Evolutionary conservation across 2,888 invertebrate species (phyloP), one percentile per base, ranked within the genome.

Genomic region (Drosophila borborema): DNA sequence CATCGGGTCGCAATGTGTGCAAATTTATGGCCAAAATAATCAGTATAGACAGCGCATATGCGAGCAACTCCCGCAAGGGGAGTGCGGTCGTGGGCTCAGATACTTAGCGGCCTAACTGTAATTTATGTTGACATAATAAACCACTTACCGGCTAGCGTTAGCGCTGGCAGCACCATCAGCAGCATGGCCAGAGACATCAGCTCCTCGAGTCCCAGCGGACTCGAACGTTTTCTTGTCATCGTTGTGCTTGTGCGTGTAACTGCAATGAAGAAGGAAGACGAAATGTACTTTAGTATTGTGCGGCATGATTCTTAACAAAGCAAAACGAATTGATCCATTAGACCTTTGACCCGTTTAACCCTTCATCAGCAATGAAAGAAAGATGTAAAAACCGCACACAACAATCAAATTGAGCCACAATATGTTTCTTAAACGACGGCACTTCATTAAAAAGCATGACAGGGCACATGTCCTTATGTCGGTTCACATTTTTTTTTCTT

Each of bases 121-220:
- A 87, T 87, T 90, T 83, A 90, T 88, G 88, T 80, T 88, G 90
- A 89, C 87, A 89, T 87, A 83, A 89, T 82, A 86, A 85, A 86
- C 81, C 81, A 92, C 92, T 92, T 91, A 92, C 92, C 92, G 82
- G 92, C 91, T 91, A 91, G 91, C 79, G 91, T 82, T 83, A 92
- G 62, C 49, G 84, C 71, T 68, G 80, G 81, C 78, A 78, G 80
- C 80, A 77, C 55, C 77, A 89, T 73, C 72, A 86, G 73, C 66
- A 79, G 70, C 62, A 89, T 69, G 80, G 89, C 80, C 82, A 89
- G 77, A 81, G 90, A 86, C 81, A 90, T 82, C 83, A 91, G 86
- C 87, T 91, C 85, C 89, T 92, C 92, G 92, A 92, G 92, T 91
- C 92, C 92, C 90, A 91, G 78, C 73, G 92, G 92, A 92, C 92